Evolutionary conservation across 2,797 vertebrate species (phyloP), one percentile per base, ranked within the genome.

Genomic region (Hemitrygon akajei): DNA sequence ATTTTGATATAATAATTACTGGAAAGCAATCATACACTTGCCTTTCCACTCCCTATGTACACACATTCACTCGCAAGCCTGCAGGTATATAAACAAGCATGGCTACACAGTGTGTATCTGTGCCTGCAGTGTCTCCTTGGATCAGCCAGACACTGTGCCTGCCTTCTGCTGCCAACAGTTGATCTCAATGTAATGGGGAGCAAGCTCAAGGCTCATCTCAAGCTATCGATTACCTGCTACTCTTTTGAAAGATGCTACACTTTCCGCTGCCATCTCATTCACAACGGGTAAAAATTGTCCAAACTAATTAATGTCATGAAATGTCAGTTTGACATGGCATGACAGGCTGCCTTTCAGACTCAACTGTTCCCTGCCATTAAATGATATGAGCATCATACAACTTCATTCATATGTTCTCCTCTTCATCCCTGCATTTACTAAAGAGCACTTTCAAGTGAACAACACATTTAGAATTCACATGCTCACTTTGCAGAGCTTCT

Each of bases 281-380:
- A 93, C 91, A 93, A 76, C 40, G 69, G 91, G 91, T 93, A 93
- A 93, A 93, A 93, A 93, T 93, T 93, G 91, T 93, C 91, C 91
- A 1, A 93, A 93, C 91, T 93, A 93, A 93, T 93, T 93, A 93
- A 93, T 93, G 91, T 93, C 91, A 93, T 56, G 91, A 93, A 93
- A 93, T 93, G 91, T 93, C 91, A 93, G 91, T 93, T 93, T 93
- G 91, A 93, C 71, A 56, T 93, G 91, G 69, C 6, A 40, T 93
- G 69, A 93, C 91, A 93, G 91, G 22, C 40, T 93, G 91, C 91
- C 37, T 76, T 93, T 76, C 91, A 93, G 91, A 93, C 91, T 93
- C 71, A 93, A 71, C 91, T 93, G 71, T 34, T 93, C 91, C 27
- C 40, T 73, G 69, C 91, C 69, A 93, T 93, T 93, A 93, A 76